Base-by-base conservation (phyloP, 2,113 vertebrate genomes). In the Syngnathus floridae region DNA sequence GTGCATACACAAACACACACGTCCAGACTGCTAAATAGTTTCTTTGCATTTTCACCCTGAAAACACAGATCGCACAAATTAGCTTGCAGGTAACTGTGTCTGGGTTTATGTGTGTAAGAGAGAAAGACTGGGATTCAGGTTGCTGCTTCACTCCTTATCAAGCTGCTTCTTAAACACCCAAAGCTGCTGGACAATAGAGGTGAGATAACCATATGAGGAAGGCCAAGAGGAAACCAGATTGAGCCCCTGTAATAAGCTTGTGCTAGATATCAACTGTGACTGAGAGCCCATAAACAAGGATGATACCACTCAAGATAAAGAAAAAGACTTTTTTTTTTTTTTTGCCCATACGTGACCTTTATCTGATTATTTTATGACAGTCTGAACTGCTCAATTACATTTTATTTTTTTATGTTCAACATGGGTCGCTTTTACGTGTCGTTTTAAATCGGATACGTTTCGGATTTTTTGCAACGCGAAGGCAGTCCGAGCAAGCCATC, bases 51-150 rank as follows among this genome's bases (percentile, higher is more conserved):
- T 84, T 75, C 72, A 77, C 71, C 64, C 10, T n/a, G 81, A 76
- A 75, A 40, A 70, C 76, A 75, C 55, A 81, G 77, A 83, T 21
- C 77, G 74, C 63, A 82, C 77, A 86, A 88, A 88, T 83, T 62
- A 85, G 72, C 64, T 76, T 62, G 74, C 67, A 79, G 74, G 74
- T 69, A 75, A 69, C 1, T 40, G 56, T 49, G 49, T 55, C 37
- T 22, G 31, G 45, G 36, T n/a, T 45, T 37, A 37, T 43, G 41
- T 40, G 63, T 9, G 40, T 40, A 56, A 7, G 65, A 11, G 64
- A 17, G 65, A 2, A 57, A 1, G n/a, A 31, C 7, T 3, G 59
- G 41, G 75, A 64, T 61, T 37, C 76, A 81, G 79, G 82, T 82
- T 77, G 77, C 72, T 48, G 67, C 78, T 83, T 81, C 64, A 69